Conservation (phyloP, 2,797 vertebrate genomes). For the Cephalopachus bancanus region DNA sequence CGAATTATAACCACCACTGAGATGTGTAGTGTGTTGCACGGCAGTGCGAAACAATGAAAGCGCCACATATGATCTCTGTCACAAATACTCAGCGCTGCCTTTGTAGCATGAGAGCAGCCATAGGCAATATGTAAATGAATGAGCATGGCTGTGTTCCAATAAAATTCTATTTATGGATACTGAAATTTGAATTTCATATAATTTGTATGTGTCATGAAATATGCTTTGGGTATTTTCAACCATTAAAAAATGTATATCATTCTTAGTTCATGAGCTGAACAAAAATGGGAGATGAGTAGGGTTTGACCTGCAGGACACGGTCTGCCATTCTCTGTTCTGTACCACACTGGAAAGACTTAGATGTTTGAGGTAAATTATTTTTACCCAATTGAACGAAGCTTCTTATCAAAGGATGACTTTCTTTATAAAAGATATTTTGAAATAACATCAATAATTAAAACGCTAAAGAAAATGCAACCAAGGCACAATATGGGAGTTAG, state of each 20-base stretch:
- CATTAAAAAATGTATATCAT: not conserved
- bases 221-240: not conserved
- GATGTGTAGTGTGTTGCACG: not conserved
- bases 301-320: not conserved
- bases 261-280: not conserved
- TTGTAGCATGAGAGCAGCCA: slow-evolving; percentile 50
- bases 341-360: not conserved
- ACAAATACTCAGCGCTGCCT: not conserved
- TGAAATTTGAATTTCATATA: slow-evolving; percentile 71
- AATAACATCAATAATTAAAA: not conserved
- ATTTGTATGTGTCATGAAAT: slow-evolving; percentile 55
- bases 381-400: not conserved
- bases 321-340: slow-evolving; percentile 15
- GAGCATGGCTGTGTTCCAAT: slow-evolving; percentile 64
- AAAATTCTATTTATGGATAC: slow-evolving; percentile 42
- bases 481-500: not conserved
- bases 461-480: not conserved
- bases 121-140: slow-evolving; percentile 31
- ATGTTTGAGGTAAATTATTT: slow-evolving; percentile 51
- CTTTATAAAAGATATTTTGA: slow-evolving; percentile 53
- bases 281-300: not conserved
- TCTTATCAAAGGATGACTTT: not conserved
- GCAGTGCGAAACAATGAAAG: not conserved
- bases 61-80: not conserved
- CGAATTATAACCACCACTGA: slow-evolving; percentile 14